These are phyloP conservation scores for Varecia variegata DNA, from an alignment of 2,797 vertebrate genomes.

Conservation along the genomic window DNA sequence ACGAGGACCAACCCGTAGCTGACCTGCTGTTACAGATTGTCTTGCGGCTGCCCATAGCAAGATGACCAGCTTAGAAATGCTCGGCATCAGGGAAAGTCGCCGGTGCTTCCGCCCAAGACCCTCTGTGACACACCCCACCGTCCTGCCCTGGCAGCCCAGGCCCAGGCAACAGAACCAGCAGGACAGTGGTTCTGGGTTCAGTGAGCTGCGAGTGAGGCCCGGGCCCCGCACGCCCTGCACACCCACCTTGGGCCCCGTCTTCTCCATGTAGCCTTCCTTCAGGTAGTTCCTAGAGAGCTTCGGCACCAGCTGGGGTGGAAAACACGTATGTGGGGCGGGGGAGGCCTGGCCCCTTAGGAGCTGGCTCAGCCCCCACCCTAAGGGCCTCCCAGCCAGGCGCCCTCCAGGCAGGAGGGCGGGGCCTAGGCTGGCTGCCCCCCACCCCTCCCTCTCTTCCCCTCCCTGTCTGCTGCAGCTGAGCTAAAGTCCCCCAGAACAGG, in stretches of 20 bases:
- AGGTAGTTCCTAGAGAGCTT: conserved; percentile 98
- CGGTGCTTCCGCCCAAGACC: fast-evolving
- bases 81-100: fast-evolving
- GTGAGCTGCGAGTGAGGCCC: not conserved
- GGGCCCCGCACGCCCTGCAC: not conserved
- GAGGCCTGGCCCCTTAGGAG: not conserved
- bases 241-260: conserved; percentile 95
- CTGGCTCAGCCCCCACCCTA: not conserved
- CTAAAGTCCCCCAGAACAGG: not conserved
- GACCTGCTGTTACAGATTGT: not conserved
- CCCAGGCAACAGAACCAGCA: not conserved
- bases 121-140: not conserved
- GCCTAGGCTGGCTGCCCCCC: not conserved
- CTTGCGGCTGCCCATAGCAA: no score
- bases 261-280: conserved; percentile 99
- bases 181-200: no score
- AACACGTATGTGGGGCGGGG: fast-evolving
- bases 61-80: no score
- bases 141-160: no score
- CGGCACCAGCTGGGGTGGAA: conserved; percentile 90
- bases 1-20: not conserved
- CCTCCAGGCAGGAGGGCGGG: not conserved
- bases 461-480: not conserved
- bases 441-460: fast-evolving
- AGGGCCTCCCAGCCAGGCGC: not conserved